Conservation (phyloP, 2,113 vertebrate species). For the Triplophysa tibetana region DNA sequence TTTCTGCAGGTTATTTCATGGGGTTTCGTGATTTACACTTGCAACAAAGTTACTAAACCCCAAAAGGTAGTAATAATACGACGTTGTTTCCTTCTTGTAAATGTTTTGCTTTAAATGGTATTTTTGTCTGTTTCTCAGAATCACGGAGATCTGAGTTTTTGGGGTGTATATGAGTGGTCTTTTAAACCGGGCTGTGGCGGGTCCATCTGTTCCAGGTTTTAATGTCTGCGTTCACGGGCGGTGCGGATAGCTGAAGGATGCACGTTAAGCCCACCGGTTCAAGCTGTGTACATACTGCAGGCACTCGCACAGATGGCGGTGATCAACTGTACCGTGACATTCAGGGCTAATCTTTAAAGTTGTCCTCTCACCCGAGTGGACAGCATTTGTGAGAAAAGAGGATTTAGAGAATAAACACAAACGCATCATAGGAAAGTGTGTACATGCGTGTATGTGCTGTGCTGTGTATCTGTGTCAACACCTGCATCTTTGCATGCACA, state of each 20-base stretch:
- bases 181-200: conserved; percentile 7
- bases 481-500: neutral
- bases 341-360: conserved; percentile 40
- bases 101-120: too few relatives aligned
- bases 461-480: neutral
- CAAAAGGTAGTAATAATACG: neutral
- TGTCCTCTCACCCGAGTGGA: conserved; percentile 3
- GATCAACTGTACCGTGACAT: conserved; percentile 3
- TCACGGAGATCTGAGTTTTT: neutral
- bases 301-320: conserved; percentile 39
- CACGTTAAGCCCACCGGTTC: neutral
- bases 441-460: neutral
- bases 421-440: conserved; percentile 1
- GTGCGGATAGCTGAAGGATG: conserved; percentile 5
- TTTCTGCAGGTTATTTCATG: neutral
- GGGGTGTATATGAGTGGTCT: conserved; percentile 4
- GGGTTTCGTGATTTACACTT: neutral
- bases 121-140: neutral
- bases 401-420: conserved; percentile 36
- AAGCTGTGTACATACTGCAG: neutral
- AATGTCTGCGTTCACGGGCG: neutral
- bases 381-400: neutral
- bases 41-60: neutral
- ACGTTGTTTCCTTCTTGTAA: neutral
- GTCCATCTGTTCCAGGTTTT: conserved; percentile 42